A percentile compares a stretch with the other conserved stretches of the same genome.
phyloP scores from a whole-genome alignment of 2,113 vertebrate genomes.

The Sinocyclocheilus rhinocerous region DNA sequence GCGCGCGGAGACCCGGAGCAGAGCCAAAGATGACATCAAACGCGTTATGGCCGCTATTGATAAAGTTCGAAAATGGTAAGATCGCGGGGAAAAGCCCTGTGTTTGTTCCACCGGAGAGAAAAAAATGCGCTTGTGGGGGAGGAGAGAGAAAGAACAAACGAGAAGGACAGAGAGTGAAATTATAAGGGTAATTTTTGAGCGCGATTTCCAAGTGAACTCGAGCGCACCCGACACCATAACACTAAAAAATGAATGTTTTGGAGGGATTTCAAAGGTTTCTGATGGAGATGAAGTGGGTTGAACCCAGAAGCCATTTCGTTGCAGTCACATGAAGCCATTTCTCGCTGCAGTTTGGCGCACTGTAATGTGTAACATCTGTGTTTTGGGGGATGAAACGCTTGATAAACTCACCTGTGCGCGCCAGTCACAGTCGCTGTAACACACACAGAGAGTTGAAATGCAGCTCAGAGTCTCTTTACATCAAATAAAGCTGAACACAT shows the following conservation, averaged over 20 bases:
- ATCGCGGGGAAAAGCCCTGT: constrained; percentile 15
- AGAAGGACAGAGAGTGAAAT: constrained; percentile 67
- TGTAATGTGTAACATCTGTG: background rate
- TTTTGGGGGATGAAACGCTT: background rate
- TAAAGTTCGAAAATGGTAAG: constrained; percentile 99
- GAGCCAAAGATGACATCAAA: constrained; percentile 98
- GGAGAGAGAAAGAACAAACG: constrained; percentile 63
- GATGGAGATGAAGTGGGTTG: constrained; percentile 63
- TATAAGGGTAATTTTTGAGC: constrained; percentile 62
- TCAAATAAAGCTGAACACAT: constrained; percentile 56
- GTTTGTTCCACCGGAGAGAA: constrained; percentile 68
- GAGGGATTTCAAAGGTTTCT: constrained; percentile 27
- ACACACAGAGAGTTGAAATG: constrained; percentile 73
- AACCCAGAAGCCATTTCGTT: constrained; percentile 88
- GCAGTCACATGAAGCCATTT: constrained; percentile 85
- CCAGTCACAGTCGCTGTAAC: constrained; percentile 65
- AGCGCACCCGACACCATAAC: constrained; percentile 47
- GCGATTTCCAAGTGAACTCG: constrained; percentile 48
- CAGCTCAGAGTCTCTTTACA: constrained; percentile 74
- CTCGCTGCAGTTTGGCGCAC: constrained; percentile 65
- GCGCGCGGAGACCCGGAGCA: constrained; percentile 95
- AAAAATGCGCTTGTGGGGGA: constrained; percentile 70
- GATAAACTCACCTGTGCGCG: constrained; percentile 57
- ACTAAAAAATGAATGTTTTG: constrained; percentile 46
- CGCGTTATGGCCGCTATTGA: constrained; percentile 96